Percentiles rank a stretch among this genome's conserved stretches.
Evolutionary conservation across 1,140 invertebrate species (phyloP).

Genomic region (Neelides sp.): DNA sequence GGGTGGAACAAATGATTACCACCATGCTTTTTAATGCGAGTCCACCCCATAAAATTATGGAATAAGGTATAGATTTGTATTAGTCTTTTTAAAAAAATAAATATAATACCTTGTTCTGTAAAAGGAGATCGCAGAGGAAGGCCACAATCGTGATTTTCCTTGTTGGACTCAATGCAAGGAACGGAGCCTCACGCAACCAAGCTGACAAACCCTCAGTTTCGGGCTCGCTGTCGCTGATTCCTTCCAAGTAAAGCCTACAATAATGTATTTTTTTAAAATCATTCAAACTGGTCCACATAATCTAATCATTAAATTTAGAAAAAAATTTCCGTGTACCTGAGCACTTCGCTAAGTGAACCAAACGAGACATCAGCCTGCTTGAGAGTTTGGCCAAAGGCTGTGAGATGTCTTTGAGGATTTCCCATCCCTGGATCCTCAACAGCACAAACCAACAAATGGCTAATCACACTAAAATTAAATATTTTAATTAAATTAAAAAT

Average conservation of each 20-base stretch:
- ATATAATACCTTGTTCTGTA: conserved; percentile 88
- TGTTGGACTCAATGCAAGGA: conserved; percentile 69
- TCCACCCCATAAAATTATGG: background rate
- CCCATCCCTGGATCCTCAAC: conserved; percentile 90
- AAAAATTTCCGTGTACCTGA: conserved; percentile 40
- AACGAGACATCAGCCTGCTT: conserved; percentile 83
- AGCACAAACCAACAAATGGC: conserved; percentile 77
- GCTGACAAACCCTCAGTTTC: conserved; percentile 50
- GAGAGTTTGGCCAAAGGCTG: conserved; percentile 74
- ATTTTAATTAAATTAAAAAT: conserved; percentile 69
- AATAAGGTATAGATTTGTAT: too few species aligned
- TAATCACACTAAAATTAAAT: conserved; percentile 74
- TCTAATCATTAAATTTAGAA: too few species aligned
- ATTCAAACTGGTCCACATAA: background rate
- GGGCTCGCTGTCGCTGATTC: conserved; percentile 27
- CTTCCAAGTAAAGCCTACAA: conserved; percentile 25
- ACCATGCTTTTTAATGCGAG: too few species aligned
- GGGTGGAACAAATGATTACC: too few species aligned
- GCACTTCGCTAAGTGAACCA: conserved; percentile 77
- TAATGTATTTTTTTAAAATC: too few species aligned
- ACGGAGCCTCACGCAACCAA: conserved; percentile 62
- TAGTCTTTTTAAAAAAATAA: conserved; percentile 64
- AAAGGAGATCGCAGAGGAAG: conserved; percentile 82
- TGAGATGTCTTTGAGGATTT: conserved; percentile 70
- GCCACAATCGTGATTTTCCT: conserved; percentile 75